phyloP scores from a whole-genome alignment of 2,888 invertebrate species.

The Heliconius sara region DNA sequence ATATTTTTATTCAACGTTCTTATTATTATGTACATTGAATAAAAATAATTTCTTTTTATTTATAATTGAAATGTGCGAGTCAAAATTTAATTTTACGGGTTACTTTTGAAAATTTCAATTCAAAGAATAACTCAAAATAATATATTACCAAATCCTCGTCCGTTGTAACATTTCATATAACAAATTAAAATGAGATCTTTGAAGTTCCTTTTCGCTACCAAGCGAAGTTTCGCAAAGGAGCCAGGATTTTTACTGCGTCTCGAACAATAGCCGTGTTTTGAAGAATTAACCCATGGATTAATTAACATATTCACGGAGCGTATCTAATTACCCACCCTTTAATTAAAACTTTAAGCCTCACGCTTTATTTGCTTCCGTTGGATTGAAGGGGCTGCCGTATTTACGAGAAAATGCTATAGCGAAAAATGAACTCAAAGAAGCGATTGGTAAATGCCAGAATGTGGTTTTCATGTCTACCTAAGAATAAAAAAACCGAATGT shows the following conservation, averaged over 20 bases:
- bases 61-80: neutral
- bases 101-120: neutral
- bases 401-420: slow-evolving; percentile 45
- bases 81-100: neutral
- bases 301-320: slow-evolving; percentile 79
- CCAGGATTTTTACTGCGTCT: slow-evolving; percentile 67
- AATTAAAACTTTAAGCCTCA: slow-evolving; percentile 77
- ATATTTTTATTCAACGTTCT: neutral
- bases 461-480: neutral
- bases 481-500: neutral
- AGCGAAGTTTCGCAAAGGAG: slow-evolving; percentile 40
- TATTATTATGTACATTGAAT: no score
- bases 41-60: no score
- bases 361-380: slow-evolving; percentile 74
- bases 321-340: slow-evolving; percentile 78
- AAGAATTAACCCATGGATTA: slow-evolving; percentile 79
- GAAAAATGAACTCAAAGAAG: slow-evolving; percentile 35
- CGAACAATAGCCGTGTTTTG: slow-evolving; percentile 78
- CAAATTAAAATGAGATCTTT: slow-evolving; percentile 21
- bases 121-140: neutral
- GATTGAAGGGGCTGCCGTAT: slow-evolving; percentile 53
- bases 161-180: slow-evolving; percentile 18
- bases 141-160: neutral
- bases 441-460: slow-evolving; percentile 28
- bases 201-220: slow-evolving; percentile 32